phyloP scores from a whole-genome alignment of 2,797 vertebrate genomes.

The Acrocephalus scirpaceus region DNA sequence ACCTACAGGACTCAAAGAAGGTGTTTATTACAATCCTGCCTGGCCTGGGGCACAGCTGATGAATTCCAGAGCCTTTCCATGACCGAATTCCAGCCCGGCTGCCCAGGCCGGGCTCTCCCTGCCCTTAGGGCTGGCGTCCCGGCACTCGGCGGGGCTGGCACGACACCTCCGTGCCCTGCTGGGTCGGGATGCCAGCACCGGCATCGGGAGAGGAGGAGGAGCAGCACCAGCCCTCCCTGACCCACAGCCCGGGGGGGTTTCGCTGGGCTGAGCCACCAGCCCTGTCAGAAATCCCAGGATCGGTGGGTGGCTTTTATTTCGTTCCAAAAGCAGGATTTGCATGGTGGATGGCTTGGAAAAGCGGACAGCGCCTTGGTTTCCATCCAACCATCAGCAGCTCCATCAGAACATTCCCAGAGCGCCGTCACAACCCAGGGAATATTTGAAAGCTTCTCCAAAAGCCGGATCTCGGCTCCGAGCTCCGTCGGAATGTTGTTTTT shows the following conservation, averaged over 20 bases:
- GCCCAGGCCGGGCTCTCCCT: background rate
- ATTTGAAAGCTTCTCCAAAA: background rate
- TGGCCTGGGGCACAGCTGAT: conserved; percentile 44
- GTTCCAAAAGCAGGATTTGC: background rate
- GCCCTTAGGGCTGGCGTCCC: background rate
- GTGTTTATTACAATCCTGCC: conserved; percentile 58
- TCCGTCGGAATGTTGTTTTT: background rate
- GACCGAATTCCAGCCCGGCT: background rate
- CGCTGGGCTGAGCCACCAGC: background rate
- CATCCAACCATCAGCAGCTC: background rate
- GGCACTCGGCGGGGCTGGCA: background rate
- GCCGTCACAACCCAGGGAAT: background rate
- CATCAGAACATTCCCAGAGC: background rate
- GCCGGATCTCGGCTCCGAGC: rapidly evolving
- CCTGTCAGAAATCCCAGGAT: rapidly evolving
- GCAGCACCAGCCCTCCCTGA: background rate
- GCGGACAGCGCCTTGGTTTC: background rate
- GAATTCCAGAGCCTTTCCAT: conserved; percentile 33
- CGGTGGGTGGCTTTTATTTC: background rate
- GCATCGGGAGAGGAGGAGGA: background rate
- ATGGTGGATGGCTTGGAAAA: background rate
- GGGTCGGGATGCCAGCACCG: rapidly evolving
- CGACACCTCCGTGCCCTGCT: rapidly evolving
- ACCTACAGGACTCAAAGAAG: conserved; percentile 51
- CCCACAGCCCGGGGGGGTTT: background rate